A percentile compares a stretch with the other conserved stretches of the same genome.
phyloP scores from a whole-genome alignment of 2,888 invertebrate species.

The Elegia similella region DNA sequence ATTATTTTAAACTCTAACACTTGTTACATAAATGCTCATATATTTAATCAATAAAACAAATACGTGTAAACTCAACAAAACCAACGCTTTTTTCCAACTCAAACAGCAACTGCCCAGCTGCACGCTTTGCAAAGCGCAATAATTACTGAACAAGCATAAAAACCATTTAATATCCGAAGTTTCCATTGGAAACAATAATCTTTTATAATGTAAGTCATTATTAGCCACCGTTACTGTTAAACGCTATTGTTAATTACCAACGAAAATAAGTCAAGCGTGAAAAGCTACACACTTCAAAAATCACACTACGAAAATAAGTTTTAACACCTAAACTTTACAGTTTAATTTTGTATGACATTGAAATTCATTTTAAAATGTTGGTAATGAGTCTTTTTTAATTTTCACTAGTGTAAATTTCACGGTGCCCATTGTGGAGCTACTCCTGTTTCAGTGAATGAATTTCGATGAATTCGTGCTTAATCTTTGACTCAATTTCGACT shows the following conservation, averaged over 20 bases:
- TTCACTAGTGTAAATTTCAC: slow-evolving; percentile 60
- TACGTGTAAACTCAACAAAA: not conserved
- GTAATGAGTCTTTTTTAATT: slow-evolving; percentile 60
- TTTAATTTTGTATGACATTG: not conserved
- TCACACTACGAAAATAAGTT: slow-evolving; percentile 18
- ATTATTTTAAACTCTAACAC: too few species aligned
- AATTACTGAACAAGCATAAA: slow-evolving; percentile 22
- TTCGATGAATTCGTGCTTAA: slow-evolving; percentile 22
- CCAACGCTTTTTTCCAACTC: not conserved
- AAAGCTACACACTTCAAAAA: slow-evolving; percentile 23
- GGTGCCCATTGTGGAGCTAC: slow-evolving; percentile 52
- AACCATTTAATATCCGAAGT: slow-evolving; percentile 13
- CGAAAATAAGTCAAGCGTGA: slow-evolving; percentile 38
- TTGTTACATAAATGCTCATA: too few species aligned
- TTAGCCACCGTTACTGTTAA: slow-evolving; percentile 28
- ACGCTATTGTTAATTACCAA: slow-evolving; percentile 44
- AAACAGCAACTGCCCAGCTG: not conserved
- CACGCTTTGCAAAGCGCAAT: slow-evolving; percentile 5
- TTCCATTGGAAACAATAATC: slow-evolving; percentile 26
- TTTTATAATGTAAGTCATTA: slow-evolving; percentile 27
- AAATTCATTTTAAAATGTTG: slow-evolving; percentile 26
- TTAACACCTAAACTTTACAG: not conserved
- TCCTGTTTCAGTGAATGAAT: slow-evolving; percentile 56
- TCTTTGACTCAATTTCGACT: slow-evolving; percentile 29
- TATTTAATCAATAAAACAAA: too few species aligned